Percentiles rank a stretch among this genome's conserved stretches.
phyloP scores from a whole-genome alignment of 2,888 invertebrate species.

The Melieria picta region DNA sequence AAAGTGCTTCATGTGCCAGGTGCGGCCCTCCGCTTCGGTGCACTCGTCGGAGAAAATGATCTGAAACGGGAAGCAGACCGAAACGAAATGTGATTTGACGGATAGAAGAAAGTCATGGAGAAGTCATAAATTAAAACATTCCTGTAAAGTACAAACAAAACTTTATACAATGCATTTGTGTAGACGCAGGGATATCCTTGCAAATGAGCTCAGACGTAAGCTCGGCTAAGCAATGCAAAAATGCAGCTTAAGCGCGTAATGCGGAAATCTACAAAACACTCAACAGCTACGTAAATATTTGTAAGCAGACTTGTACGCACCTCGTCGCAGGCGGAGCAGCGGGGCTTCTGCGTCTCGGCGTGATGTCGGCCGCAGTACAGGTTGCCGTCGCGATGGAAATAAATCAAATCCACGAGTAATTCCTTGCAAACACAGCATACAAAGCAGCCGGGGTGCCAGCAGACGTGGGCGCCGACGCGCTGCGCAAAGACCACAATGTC shows the following conservation, averaged over 20 bases:
- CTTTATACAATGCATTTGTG: too few species aligned
- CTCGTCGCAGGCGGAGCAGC: slow-evolving; percentile 98
- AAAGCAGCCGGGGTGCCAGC: slow-evolving; percentile 98
- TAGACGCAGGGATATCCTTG: background rate
- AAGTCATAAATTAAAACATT: background rate
- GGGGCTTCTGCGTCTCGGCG: slow-evolving; percentile 94
- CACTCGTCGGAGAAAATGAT: slow-evolving; percentile 98
- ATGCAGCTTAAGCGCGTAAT: background rate
- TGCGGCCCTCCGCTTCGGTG: slow-evolving; percentile 97
- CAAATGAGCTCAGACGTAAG: background rate
- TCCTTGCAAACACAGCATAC: slow-evolving; percentile 91
- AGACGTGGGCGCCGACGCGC: slow-evolving; percentile 82
- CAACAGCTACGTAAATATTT: background rate
- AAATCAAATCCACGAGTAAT: slow-evolving; percentile 95
- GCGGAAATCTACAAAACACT: slow-evolving; percentile 3
- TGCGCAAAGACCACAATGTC: slow-evolving; percentile 93
- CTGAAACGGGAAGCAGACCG: slow-evolving; percentile 67
- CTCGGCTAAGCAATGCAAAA: background rate
- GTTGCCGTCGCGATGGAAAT: slow-evolving; percentile 90
- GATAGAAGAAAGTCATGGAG: background rate
- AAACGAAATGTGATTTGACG: background rate
- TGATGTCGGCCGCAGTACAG: slow-evolving; percentile 97
- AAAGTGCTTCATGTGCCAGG: slow-evolving; percentile 99
- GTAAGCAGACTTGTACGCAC: slow-evolving; percentile 67
- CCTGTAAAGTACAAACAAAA: background rate